Evolutionary conservation across 2,888 invertebrate species (phyloP), one percentile per base, ranked within the genome.

Genomic region (Linhomoeus sp.): DNA sequence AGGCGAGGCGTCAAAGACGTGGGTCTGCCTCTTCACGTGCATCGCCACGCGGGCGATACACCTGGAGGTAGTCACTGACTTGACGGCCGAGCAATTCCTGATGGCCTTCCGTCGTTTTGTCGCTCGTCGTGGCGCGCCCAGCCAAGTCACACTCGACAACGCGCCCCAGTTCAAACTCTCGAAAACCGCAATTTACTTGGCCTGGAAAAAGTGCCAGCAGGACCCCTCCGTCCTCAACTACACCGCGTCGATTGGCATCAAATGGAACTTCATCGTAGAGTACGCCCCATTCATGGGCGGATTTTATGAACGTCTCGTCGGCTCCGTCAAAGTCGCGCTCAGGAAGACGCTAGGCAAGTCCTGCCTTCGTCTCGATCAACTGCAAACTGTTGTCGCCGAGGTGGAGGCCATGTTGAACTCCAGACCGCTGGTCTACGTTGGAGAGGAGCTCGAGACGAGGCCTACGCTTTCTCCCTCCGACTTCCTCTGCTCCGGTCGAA

Each of bases 281-380:
- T 52, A 56, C 0, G 62, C 65, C 15, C 50, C 66, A 2, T 68
- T 67, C 66, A 65, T 63, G 67, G 65, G 66, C 45, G 65, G 67
- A 36, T 67, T 59, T 54, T 68, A 62, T 58, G 65, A 67, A 51
- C 53, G 64, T 19, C 48, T 67, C 3, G 56, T 66, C 15, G 55
- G 62, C 2, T 45, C 61, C 17, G 22, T 66, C 3, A 68, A 69
- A 19, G n/a, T 20, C 12, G 24, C 26, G 15, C n/a, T 38, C 23
- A 45, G 15, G n/a, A 24, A n/a, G 17, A 35, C 45, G 3, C 19
- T 45, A 3, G 38, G 45, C 2, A 22, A 24, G 2, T n/a, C 15
- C 19, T 35, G n/a, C 2, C 24, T 38, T 15, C 23, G 24, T 9
- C 19, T 19, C 17, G 24, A 14, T n/a, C 17, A 45, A n/a, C n/a